Evolutionary conservation across 2,797 vertebrate genomes (phyloP).

Genomic region (Schizothorax lantsangensis): DNA sequence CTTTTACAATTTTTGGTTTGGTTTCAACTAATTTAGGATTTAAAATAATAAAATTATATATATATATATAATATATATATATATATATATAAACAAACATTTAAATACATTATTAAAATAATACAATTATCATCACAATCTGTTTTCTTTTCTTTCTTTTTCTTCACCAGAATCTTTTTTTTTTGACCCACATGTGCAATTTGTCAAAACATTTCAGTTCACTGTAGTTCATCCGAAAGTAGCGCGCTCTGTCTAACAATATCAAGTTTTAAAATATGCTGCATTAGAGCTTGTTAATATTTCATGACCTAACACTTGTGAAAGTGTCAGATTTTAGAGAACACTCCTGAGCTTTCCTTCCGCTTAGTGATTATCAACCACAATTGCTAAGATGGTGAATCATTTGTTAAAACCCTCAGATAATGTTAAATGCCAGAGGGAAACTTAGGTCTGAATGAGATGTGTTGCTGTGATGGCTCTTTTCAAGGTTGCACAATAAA

Average conservation of each 20-base stretch:
- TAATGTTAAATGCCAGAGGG: constrained; percentile 51
- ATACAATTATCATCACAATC: neutral
- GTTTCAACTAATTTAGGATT: neutral
- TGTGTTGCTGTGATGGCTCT: constrained; percentile 51
- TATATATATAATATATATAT: too few relatives aligned
- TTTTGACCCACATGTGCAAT: neutral
- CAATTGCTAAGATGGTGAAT: constrained; percentile 57
- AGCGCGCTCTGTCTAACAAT: constrained; percentile 59
- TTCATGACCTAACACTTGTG: constrained; percentile 56
- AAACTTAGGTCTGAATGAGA: constrained; percentile 60
- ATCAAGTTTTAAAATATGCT: constrained; percentile 55
- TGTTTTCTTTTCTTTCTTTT: too few relatives aligned
- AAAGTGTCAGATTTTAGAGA: constrained; percentile 58
- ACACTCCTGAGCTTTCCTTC: constrained; percentile 54
- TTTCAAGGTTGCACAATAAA: constrained; percentile 61
- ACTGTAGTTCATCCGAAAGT: constrained; percentile 53
- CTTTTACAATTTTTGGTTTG: neutral
- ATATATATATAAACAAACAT: too few relatives aligned
- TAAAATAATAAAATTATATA: neutral
- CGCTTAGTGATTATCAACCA: constrained; percentile 64
- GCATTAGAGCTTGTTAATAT: constrained; percentile 64
- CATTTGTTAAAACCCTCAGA: constrained; percentile 48
- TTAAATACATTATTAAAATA: neutral
- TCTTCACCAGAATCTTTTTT: neutral
- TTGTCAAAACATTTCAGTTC: constrained; percentile 48